Conservation (phyloP, 92 coral and sea anemone species). For the Zoanthus sansibaricus region DNA sequence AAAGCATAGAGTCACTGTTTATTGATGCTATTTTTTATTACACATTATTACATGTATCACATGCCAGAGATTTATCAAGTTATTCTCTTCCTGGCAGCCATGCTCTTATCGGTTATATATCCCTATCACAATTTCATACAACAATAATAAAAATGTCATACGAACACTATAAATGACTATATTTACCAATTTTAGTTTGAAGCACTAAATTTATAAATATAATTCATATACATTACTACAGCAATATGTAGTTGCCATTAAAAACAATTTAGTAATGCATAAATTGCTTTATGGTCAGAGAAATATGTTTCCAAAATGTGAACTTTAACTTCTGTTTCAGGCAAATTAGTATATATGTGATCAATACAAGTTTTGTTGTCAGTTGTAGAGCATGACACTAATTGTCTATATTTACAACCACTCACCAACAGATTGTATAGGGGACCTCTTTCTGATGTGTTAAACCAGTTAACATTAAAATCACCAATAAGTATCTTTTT, state of each 20-base stretch:
- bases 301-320: constrained; percentile 63
- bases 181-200: constrained; percentile 32
- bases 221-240: constrained; percentile 30
- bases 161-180: constrained; percentile 33
- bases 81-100: constrained; percentile 36
- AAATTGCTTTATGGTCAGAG: constrained; percentile 64
- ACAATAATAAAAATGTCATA: constrained; percentile 31
- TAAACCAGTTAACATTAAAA: constrained; percentile 45
- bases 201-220: constrained; percentile 16
- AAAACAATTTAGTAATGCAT: constrained; percentile 57
- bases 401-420: constrained; percentile 40
- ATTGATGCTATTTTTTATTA: constrained; percentile 31
- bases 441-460: constrained; percentile 29
- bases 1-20: constrained; percentile 32
- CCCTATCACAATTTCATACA: constrained; percentile 34
- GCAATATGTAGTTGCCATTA: constrained; percentile 23
- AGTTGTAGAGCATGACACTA: constrained; percentile 56
- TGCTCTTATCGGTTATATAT: constrained; percentile 33
- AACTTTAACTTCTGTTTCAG: constrained; percentile 48
- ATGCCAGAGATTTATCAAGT: constrained; percentile 34
- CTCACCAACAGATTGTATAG: constrained; percentile 37
- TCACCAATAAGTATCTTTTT: constrained; percentile 25
- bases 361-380: constrained; percentile 58
- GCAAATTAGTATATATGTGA: constrained; percentile 64
- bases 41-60: constrained; percentile 33